phyloP scores from a whole-genome alignment of 2,113 vertebrate genomes.

The Coturnix japonica region DNA sequence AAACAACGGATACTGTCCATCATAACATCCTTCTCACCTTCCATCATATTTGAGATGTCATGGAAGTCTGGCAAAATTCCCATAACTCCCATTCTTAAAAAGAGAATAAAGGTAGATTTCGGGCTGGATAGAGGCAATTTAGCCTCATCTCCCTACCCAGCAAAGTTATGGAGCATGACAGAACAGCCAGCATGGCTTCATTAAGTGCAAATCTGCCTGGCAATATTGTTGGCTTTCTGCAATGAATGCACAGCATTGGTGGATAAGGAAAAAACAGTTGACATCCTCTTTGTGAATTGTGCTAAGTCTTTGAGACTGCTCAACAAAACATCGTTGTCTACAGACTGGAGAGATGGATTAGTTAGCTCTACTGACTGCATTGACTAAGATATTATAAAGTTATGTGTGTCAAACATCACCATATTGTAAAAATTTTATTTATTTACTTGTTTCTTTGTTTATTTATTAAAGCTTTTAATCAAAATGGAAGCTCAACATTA shows the following conservation, averaged over 20 bases:
- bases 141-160: not conserved
- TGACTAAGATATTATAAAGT: not conserved
- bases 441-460: too few relatives aligned
- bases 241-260: not conserved
- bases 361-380: not conserved
- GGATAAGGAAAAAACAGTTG: not conserved
- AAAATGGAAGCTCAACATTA: too few relatives aligned
- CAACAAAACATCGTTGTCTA: not conserved
- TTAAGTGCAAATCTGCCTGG: not conserved
- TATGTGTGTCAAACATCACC: not conserved
- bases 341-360: not conserved
- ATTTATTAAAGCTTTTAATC: not conserved
- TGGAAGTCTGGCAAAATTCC: not conserved
- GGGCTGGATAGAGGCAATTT: not conserved
- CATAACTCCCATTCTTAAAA: not conserved
- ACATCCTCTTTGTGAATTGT: too few relatives aligned
- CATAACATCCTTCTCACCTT: not conserved
- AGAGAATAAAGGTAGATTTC: not conserved
- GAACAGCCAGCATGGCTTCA: not conserved
- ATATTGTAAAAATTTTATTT: not conserved
- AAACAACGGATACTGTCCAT: not conserved
- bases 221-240: not conserved
- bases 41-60: not conserved
- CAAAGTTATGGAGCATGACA: not conserved
- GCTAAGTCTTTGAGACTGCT: not conserved